Evolutionary conservation across 2,797 vertebrate species (phyloP).

Genomic region (Notolabrus celidotus): DNA sequence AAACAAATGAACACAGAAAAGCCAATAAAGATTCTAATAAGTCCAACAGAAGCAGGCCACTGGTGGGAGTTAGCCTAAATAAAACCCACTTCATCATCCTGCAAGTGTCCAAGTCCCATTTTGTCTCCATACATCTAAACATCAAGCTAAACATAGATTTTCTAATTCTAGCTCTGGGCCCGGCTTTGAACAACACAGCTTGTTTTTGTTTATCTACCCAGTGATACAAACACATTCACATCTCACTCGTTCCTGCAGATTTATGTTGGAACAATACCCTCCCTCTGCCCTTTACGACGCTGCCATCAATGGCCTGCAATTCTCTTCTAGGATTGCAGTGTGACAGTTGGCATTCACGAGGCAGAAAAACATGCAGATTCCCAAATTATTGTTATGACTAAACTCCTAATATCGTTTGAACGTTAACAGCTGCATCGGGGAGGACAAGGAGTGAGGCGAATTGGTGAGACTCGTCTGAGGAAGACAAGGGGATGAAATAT

Average conservation of each 20-base stretch:
- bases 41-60: conserved; percentile 33
- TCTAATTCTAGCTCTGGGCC: conserved; percentile 53
- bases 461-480: conserved; percentile 41
- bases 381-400: conserved; percentile 56
- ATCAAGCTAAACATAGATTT: conserved; percentile 56
- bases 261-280: conserved; percentile 50
- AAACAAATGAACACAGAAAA: conserved; percentile 42
- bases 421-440: conserved; percentile 47
- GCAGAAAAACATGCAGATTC: conserved; percentile 41
- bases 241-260: conserved; percentile 52
- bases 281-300: conserved; percentile 46
- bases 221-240: conserved; percentile 14
- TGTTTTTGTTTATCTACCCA: conserved; percentile 19
- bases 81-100: conserved; percentile 56
- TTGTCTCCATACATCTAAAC: conserved; percentile 40
- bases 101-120: conserved; percentile 47
- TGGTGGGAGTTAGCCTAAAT: conserved; percentile 58
- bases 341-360: conserved; percentile 55
- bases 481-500: conserved; percentile 55
- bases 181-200: conserved; percentile 40
- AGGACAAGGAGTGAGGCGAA: conserved; percentile 46
- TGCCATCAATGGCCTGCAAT: conserved; percentile 54
- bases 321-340: conserved; percentile 60
- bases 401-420: conserved; percentile 59
- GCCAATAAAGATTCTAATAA: conserved; percentile 62